Base-by-base conservation (phyloP, 1,140 invertebrate species). In the Drosophila paulistorum region DNA sequence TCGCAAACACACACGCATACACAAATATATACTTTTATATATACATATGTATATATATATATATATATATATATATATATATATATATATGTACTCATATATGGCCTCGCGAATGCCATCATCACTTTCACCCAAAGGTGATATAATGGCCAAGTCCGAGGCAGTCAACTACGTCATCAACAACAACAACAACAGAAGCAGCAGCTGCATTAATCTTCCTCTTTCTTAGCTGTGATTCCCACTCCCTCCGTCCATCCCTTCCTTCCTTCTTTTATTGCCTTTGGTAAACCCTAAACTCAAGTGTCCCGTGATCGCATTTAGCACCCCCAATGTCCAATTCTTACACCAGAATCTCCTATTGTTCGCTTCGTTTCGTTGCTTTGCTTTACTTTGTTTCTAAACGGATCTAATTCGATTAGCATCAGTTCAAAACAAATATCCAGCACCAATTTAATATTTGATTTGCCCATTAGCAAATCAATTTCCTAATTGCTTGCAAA, bases 111-210 rank as follows among this genome's bases (percentile, higher is more conserved):
- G 80, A 77, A 84, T 87, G 84, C 84, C 84, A 89, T 89, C 84
- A 84, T 89, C 85, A 89, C 84, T 89, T 89, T 89, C 84, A 89
- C 84, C 78, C 67, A 79, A 65, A 89, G 85, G 84, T 89, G 84
- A 89, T 89, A 89, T 89, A 89, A 89, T 89, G 84, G 79, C 74
- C 65, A 68, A 76, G 70, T 55, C 61, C 65, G 57, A 73, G 54
- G 37, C 37, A 74, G 42, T 55, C 42, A 71, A 37, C 65, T 37
- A 61, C 67, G 65, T 66, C 75, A 74, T 39, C 30, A 54, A 13
- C 60, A 48, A 13, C 54, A 33, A 6, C 39, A 77, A 66, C 70
- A 77, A 39, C 54, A 71, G 26, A 26, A 20, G 48, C 37, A 23
- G n/a, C 62, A 69, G 57, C 55, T 57, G 59, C 58, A 45, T 63